These are phyloP conservation scores for Manis javanica DNA, from an alignment of 2,797 vertebrate genomes.

Conservation along the genomic window DNA sequence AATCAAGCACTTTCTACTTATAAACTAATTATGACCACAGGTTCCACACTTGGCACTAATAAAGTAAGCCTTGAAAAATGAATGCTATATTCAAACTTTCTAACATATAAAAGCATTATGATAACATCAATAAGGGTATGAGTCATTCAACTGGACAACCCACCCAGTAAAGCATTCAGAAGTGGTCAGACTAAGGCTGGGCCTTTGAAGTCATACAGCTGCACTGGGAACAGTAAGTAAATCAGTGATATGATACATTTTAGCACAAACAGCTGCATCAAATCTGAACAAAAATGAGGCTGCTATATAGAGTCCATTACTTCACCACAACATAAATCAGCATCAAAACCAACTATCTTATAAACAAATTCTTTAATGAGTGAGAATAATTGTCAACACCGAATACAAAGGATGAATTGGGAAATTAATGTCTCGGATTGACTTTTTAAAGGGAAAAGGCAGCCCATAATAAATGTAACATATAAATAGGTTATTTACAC, in stretches of 20 bases:
- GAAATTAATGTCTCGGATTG: neutral
- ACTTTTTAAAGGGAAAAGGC: constrained; percentile 2
- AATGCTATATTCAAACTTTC: neutral
- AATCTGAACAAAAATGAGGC: constrained; percentile 10
- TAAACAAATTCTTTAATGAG: constrained; percentile 28
- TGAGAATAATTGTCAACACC: constrained; percentile 1
- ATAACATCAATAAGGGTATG: neutral
- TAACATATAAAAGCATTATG: neutral
- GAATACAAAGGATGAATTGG: neutral
- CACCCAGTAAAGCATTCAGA: neutral
- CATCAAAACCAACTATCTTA: constrained; percentile 40
- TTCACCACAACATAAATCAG: neutral
- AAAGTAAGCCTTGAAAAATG: constrained; percentile 3
- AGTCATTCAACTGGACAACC: neutral
- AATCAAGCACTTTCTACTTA: neutral
- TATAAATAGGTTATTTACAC: neutral
- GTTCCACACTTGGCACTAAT: neutral
- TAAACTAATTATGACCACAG: neutral
- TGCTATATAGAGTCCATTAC: neutral
- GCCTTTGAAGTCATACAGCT: neutral
- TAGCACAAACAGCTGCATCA: constrained; percentile 9
- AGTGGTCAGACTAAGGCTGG: neutral
- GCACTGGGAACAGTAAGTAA: neutral
- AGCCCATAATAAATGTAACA: neutral
- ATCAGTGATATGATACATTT: neutral